Evolutionary conservation across 2,113 vertebrate species (phyloP), one percentile per base, ranked within the genome.

Genomic region (Gallinago jamesoni): DNA sequence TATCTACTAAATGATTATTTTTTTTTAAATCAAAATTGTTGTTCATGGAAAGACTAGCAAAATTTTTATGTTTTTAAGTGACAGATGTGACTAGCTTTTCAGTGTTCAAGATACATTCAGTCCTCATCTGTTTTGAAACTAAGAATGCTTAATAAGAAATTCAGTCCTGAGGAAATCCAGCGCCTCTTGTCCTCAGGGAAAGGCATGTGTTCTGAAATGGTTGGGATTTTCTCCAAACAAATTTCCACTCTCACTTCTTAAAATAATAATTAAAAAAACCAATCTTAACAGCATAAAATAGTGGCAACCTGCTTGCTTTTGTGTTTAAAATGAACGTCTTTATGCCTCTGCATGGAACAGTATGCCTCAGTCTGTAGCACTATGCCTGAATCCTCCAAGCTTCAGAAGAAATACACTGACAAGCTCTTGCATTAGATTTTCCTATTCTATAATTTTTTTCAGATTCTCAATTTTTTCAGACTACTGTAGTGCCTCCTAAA

Each of bases 61-160:
- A 77, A 64, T n/a, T 74, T 79, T 76, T 81, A 17, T 67, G 17
- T 80, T 53, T 39, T 96, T 94, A 77, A 79, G 60, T 81, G 35
- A 75, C 84, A 97, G 95, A 56, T 75, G 21, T 89, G 83, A 93
- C 30, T 95, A 93, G 45, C 37, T 67, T 83, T 84, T 64, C 53
- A 10, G 24, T 50, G 33, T 80, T 88, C 45, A 39, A 47, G 43
- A 56, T 41, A 25, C 30, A 43, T 47, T 78, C 64, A 73, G 23
- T 82, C 43, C 35, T 91, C 27, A 3, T 68, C 68, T 37, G 5
- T 35, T 91, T 53, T 81, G 84, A 94, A 91, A 52, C 33, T 39
- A 39, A 90, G 30, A 68, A 25, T 35, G 25, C 30, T 12, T 67
- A 37, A 14, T 2, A 64, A 64, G 35, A 67, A 68, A n/a, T 45